These are phyloP conservation scores for Gastrophysa polygoni DNA, from an alignment of 2,888 invertebrate species.

Conservation along the genomic window DNA sequence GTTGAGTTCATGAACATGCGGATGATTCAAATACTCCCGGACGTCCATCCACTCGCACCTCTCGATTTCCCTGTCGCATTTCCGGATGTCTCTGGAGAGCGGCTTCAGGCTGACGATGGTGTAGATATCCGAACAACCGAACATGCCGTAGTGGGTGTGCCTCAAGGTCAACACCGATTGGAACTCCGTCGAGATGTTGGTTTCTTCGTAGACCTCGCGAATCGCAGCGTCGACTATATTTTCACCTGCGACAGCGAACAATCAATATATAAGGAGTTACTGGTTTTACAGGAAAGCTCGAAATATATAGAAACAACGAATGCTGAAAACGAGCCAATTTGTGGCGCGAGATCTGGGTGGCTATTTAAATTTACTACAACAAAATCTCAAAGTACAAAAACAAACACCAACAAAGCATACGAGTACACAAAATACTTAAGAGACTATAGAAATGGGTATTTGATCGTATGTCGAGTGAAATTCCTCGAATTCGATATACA, in stretches of 20 bases:
- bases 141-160: slow-evolving; percentile 77
- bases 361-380: too few species aligned
- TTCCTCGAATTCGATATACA: too few species aligned
- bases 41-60: slow-evolving; percentile 84
- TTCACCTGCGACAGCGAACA: slow-evolving; percentile 69
- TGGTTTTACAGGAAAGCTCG: not conserved
- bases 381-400: too few species aligned
- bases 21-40: slow-evolving; percentile 72
- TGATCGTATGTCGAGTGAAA: too few species aligned
- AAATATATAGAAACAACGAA: too few species aligned
- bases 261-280: not conserved
- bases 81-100: slow-evolving; percentile 65
- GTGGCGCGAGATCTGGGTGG: too few species aligned
- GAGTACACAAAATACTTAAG: too few species aligned
- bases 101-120: slow-evolving; percentile 77
- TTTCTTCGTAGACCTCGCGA: slow-evolving; percentile 91
- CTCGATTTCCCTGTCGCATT: slow-evolving; percentile 78
- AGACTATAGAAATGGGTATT: too few species aligned
- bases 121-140: slow-evolving; percentile 88
- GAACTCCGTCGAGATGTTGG: slow-evolving; percentile 79
- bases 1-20: slow-evolving; percentile 75
- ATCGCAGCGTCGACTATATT: slow-evolving; percentile 80
- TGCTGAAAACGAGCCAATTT: too few species aligned
- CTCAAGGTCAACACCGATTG: slow-evolving; percentile 76
- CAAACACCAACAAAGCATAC: too few species aligned